Evolutionary conservation across 2,113 vertebrate genomes (phyloP).

Genomic region (Tricholaema leucomelas): DNA sequence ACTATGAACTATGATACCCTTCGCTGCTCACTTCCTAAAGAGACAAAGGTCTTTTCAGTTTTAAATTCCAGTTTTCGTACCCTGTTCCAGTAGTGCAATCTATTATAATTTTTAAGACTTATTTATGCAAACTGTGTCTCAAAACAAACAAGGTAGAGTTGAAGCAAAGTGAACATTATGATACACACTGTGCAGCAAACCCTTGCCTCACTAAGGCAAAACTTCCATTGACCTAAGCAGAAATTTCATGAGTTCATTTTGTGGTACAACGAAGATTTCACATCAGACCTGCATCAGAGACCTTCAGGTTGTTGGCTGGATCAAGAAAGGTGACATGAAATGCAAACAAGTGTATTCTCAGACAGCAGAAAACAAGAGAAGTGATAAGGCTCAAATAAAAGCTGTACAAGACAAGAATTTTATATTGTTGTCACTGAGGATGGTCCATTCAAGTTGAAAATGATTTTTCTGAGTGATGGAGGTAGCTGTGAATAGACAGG

Average conservation of each 20-base stretch:
- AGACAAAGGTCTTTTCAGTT: not conserved
- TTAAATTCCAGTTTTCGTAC: not conserved
- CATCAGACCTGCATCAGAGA: not conserved
- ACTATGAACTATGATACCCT: not conserved
- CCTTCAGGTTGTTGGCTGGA: not conserved
- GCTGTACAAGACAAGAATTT: not conserved
- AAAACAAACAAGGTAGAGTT: not conserved
- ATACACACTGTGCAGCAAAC: not conserved
- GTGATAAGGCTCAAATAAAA: not conserved
- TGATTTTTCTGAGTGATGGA: not conserved
- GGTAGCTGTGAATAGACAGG: not conserved
- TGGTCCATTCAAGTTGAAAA: not conserved
- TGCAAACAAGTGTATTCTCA: not conserved
- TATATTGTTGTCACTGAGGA: not conserved
- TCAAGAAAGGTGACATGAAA: not conserved
- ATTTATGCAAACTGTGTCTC: not conserved
- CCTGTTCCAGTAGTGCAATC: not conserved
- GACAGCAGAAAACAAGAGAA: not conserved
- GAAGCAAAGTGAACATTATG: not conserved
- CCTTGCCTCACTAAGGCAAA: not conserved
- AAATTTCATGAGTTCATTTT: not conserved
- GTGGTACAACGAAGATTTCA: not conserved
- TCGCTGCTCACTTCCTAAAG: not conserved
- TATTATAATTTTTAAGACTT: not conserved
- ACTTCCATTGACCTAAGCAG: not conserved